A percentile compares a stretch with the other conserved stretches of the same genome.
phyloP scores from a whole-genome alignment of 2,113 vertebrate genomes.

The Barbus barbus region DNA sequence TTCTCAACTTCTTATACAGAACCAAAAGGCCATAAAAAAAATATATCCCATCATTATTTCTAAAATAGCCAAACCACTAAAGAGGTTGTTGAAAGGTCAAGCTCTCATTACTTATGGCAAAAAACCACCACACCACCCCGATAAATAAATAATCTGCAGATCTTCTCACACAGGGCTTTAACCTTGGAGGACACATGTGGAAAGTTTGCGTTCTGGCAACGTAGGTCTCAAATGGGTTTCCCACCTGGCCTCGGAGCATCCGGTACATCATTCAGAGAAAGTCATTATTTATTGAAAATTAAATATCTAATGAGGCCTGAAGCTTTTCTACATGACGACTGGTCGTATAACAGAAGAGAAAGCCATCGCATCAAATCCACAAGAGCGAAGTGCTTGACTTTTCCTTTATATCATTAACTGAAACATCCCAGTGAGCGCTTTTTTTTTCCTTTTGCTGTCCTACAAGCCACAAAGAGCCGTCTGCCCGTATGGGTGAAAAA shows the following conservation, averaged over 20 bases:
- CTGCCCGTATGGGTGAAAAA: neutral
- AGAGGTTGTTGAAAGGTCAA: slow-evolving; percentile 44
- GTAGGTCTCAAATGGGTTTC: slow-evolving; percentile 62
- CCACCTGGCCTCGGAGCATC: slow-evolving; percentile 62
- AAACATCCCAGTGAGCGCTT: slow-evolving; percentile 44
- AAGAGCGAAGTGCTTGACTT: neutral
- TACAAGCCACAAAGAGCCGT: neutral
- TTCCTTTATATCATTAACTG: slow-evolving; percentile 31
- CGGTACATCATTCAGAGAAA: slow-evolving; percentile 64
- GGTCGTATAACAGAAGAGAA: slow-evolving; percentile 59
- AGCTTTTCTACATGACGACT: slow-evolving; percentile 55
- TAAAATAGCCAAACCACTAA: slow-evolving; percentile 48
- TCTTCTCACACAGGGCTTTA: slow-evolving; percentile 53
- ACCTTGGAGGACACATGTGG: slow-evolving; percentile 60
- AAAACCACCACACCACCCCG: slow-evolving; percentile 36
- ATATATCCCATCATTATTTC: slow-evolving; percentile 54
- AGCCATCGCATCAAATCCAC: slow-evolving; percentile 45
- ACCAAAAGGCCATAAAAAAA: slow-evolving; percentile 50
- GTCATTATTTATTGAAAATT: slow-evolving; percentile 68
- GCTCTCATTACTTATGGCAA: slow-evolving; percentile 4
- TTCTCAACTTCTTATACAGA: slow-evolving; percentile 37
- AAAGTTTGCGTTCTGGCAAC: slow-evolving; percentile 60
- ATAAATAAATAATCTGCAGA: slow-evolving; percentile 63
- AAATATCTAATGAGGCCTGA: slow-evolving; percentile 64
- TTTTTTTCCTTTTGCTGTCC: neutral